Conservation (phyloP, 2,113 vertebrate species). For the Austrofundulus limnaeus region DNA sequence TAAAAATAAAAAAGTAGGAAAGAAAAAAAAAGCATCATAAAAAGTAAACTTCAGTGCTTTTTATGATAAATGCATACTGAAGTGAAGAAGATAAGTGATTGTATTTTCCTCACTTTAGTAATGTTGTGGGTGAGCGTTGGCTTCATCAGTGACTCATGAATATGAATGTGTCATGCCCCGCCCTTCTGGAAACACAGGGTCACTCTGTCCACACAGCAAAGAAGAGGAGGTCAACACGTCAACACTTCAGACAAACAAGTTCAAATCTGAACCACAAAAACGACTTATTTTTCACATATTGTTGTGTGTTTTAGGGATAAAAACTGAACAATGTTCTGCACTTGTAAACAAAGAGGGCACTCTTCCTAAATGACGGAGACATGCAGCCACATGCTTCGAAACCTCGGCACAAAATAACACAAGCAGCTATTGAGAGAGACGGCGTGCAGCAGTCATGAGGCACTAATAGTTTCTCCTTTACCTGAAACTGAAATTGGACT, state of each 20-base stretch:
- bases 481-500: conserved; percentile 18
- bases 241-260: neutral
- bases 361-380: conserved; percentile 41
- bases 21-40: neutral
- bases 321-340: conserved; percentile 3
- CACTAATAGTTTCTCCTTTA: conserved; percentile 19
- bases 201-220: neutral
- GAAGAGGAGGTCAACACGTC: conserved; percentile 5
- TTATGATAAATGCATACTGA: neutral
- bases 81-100: neutral
- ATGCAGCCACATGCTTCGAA: conserved; percentile 46
- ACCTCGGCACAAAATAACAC: conserved; percentile 50
- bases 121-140: conserved; percentile 15
- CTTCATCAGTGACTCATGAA: conserved; percentile 46
- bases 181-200: neutral
- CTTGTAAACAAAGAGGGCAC: conserved; percentile 54
- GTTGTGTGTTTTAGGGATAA: too few relatives aligned
- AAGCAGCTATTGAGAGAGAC: conserved; percentile 50
- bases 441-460: conserved; percentile 49
- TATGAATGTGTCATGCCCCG: conserved; percentile 18
- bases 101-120: neutral
- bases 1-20: neutral
- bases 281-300: too few relatives aligned
- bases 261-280: too few relatives aligned
- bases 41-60: neutral